Evolutionary conservation across 2,888 invertebrate species (phyloP).

Genomic region (Aspidiotus rigidus): DNA sequence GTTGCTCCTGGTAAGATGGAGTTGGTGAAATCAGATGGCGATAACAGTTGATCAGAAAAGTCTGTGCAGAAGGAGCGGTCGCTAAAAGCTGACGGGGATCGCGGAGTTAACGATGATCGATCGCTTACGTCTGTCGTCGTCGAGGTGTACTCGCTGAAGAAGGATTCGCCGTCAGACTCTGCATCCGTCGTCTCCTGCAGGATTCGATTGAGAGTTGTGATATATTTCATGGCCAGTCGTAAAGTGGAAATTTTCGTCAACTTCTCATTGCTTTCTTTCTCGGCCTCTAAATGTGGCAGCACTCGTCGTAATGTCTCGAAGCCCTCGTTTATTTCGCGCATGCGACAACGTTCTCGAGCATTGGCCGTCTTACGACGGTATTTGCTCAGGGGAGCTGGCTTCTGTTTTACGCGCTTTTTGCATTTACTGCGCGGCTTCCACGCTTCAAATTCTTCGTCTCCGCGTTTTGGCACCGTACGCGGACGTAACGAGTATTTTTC

Average conservation of each 20-base stretch:
- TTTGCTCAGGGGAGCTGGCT: slow-evolving; percentile 70
- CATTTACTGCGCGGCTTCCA: slow-evolving; percentile 42
- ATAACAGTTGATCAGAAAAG: slow-evolving; percentile 27
- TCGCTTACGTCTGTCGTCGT: slow-evolving; percentile 24
- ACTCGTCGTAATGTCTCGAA: slow-evolving; percentile 71
- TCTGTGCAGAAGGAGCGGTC: slow-evolving; percentile 20
- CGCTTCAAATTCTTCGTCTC: slow-evolving; percentile 42
- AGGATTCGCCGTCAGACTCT: slow-evolving; percentile 26
- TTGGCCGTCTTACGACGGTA: slow-evolving; percentile 73
- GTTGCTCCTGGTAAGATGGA: slow-evolving; percentile 14
- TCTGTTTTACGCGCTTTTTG: slow-evolving; percentile 44
- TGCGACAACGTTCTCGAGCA: slow-evolving; percentile 73
- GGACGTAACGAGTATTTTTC: slow-evolving; percentile 58
- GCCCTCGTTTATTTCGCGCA: slow-evolving; percentile 82
- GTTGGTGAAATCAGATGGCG: slow-evolving; percentile 25
- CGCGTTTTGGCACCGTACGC: slow-evolving; percentile 53
- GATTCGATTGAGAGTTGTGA: slow-evolving; percentile 61
- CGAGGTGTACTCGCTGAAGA: slow-evolving; percentile 29
- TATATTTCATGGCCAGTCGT: slow-evolving; percentile 78
- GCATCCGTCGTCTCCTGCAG: slow-evolving; percentile 44
- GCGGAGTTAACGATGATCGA: slow-evolving; percentile 14
- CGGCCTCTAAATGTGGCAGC: slow-evolving; percentile 52
- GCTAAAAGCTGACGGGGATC: slow-evolving; percentile 10
- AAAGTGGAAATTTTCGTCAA: slow-evolving; percentile 83
- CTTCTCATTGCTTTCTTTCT: slow-evolving; percentile 53